Base-by-base conservation (phyloP, 1,140 invertebrate species). In the Cotesia typhae region DNA sequence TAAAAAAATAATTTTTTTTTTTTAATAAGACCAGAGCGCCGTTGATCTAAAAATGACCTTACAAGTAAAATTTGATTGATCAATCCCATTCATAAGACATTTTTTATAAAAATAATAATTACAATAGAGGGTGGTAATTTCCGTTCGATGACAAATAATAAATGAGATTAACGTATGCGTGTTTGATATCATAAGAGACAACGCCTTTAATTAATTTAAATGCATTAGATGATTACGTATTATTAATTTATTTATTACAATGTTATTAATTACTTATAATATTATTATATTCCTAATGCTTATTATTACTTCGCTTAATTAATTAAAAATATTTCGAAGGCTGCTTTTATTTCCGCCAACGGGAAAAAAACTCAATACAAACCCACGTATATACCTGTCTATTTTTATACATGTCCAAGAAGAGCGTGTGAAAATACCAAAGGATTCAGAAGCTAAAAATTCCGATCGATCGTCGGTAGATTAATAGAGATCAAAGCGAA, bases 191-290 rank as follows among this genome's bases (percentile, higher is more conserved):
- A 76, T 74, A 67, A 7, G 36, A 84, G 86, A 87, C 86, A 86
- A 87, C 86, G 86, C 86, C 86, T 85, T 47, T 83, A 87, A 87
- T 87, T 87, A 87, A 86, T 85, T 85, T 87, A 87, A 59, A 87
- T 84, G 78, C 86, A 83, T 83, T 78, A 69, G 65, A 64, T 38
- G n/a, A 60, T 66, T 69, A 28, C 51, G 17, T 74, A 51, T 68
- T 64, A 47, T 37, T 66, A 57, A 53, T 41, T 41, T 67, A 67
- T 51, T n/a, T 67, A 61, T 52, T 64, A 35, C 61, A 51, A 60
- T 70, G 67, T 72, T 72, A 60, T 67, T 38, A 36, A 67, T 72
- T 53, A 14, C 6, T 47, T n/a, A 55, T n/a, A 55, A 59, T 59
- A 59, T 20, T 59, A 47, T 47, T 47, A 47, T 6, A 47, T 47